Base-by-base conservation (phyloP, 2,113 vertebrate genomes). In the Plestiodon gilberti region DNA sequence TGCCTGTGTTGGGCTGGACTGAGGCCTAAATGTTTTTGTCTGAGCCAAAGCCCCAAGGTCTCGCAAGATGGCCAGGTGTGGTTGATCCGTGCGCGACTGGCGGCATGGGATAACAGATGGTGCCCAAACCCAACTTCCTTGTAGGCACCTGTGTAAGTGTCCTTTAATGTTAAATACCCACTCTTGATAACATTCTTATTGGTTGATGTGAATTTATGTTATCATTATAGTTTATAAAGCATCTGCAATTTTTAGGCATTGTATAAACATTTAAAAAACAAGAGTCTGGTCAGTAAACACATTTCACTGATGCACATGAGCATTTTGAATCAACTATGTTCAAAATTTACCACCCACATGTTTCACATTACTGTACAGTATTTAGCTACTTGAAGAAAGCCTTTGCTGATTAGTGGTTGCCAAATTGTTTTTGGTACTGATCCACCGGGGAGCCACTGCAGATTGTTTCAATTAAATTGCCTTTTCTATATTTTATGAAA, bases 401-500 rank as follows among this genome's bases (percentile, higher is more conserved):
- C n/a, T 83, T 52, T 61, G 38, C 23, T 70, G 52, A 71, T 40
- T 38, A 77, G 9, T 28, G 55, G n/a, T 52, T 77, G 4, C 73
- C 75, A 83, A 65, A 70, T 61, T 78, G 62, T 35, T 83, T 70
- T 61, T 23, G 3, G 57, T 48, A 28, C 33, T 48, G 35, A 73
- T 1, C 20, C 38, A 28, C 38, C 28, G 33, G 59, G 48, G 62
- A 62, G 33, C 62, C 33, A 28, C 13, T 78, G 55, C 48, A 82
- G 65, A 78, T 52, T 30, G 38, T 71, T 88, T 52, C 74, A 78
- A n/a, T 30, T 78, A 83, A 83, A 83, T 73, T 71, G 38, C 38
- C 15, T 76, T 1, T 69, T 88, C 43, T 78, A 69, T 55, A 57
- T 88, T 89, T 74, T 43, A 77, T 43, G 38, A 88, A 89, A 87